Conservation (phyloP, 2,888 invertebrate species). For the Euphydryas editha region DNA sequence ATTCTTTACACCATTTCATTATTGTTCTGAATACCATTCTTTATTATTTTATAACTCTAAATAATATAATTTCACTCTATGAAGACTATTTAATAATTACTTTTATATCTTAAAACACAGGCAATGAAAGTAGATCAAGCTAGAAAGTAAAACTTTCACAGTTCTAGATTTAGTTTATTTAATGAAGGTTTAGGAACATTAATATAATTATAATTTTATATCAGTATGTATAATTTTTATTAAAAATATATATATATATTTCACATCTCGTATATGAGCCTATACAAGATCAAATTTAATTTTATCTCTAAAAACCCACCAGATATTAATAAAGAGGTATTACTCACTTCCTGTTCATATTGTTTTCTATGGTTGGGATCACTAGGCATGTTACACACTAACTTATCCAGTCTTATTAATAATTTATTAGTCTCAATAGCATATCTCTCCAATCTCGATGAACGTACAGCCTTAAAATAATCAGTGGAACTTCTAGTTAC, state of each 20-base stretch:
- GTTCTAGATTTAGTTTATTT: background rate
- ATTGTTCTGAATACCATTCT: no score
- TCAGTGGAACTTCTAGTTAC: constrained; percentile 86
- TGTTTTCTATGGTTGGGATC: constrained; percentile 89
- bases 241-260: no score
- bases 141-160: background rate
- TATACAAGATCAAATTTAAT: background rate
- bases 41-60: no score
- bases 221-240: no score
- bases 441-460: constrained; percentile 89
- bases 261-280: no score
- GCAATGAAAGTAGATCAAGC: constrained; percentile 1
- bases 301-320: background rate
- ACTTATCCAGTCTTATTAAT: constrained; percentile 95
- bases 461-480: constrained; percentile 88
- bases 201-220: background rate
- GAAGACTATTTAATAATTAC: background rate
- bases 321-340: constrained; percentile 1
- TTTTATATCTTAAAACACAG: background rate
- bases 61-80: no score
- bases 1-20: no score
- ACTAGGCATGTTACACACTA: constrained; percentile 91
- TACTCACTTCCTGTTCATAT: constrained; percentile 86
- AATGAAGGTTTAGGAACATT: constrained; percentile 31
- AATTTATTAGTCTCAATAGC: constrained; percentile 98